These are phyloP conservation scores for Cotesia typhae DNA, from an alignment of 1,140 invertebrate genomes.

Conservation along the genomic window DNA sequence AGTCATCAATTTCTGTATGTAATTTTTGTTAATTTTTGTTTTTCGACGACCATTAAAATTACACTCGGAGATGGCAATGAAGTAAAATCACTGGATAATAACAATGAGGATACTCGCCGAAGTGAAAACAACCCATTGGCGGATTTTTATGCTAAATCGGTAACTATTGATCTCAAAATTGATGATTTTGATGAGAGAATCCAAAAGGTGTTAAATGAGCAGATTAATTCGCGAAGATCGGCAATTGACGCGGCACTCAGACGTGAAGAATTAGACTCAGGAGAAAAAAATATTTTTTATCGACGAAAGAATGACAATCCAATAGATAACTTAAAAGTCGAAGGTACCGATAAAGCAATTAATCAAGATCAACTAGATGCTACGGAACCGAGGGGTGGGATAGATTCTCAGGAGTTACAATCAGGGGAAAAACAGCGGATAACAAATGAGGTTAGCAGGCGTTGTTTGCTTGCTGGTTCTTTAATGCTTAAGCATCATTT, in stretches of 20 bases:
- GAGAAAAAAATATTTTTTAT: no score
- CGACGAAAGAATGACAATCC: not conserved
- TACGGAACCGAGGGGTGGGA: not conserved
- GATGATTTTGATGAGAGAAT: no score
- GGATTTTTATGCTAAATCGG: not conserved
- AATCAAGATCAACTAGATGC: no score
- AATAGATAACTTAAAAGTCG: not conserved
- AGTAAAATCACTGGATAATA: not conserved
- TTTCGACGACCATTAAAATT: no score
- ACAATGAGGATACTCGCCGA: not conserved
- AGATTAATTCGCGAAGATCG: no score
- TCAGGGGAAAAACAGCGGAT: not conserved
- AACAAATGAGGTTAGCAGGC: conserved; percentile 25
- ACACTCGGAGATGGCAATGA: not conserved
- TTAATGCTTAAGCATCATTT: not conserved
- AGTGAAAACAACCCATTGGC: not conserved
- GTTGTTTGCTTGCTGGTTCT: conserved; percentile 14
- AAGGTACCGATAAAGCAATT: not conserved
- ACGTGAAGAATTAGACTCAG: no score
- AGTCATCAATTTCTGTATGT: no score
- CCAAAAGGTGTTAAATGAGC: no score
- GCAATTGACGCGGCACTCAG: no score
- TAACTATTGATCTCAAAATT: no score
- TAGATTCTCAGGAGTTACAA: not conserved
- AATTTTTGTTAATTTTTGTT: no score